A percentile compares a stretch with the other conserved stretches of the same genome.
phyloP scores from a whole-genome alignment of 2,888 invertebrate species.

The Reticulitermes lucifugus region DNA sequence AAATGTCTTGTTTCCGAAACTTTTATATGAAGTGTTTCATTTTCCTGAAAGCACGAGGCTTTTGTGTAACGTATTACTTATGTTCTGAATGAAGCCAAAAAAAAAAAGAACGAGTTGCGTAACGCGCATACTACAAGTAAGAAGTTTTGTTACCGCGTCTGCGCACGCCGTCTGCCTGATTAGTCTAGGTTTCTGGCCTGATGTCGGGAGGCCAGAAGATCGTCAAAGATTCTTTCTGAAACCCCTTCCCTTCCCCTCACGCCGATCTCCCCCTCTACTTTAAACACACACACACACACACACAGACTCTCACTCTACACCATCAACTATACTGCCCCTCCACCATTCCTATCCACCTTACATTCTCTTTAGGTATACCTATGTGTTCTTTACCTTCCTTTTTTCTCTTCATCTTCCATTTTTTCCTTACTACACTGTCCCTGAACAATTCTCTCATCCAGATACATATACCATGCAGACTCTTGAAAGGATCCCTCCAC shows the following conservation, averaged over 20 bases:
- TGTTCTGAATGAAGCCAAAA: not conserved
- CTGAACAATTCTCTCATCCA: conserved; percentile 14
- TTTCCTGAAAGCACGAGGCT: too few relatives aligned
- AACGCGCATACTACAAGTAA: not conserved
- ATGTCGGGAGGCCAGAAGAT: conserved; percentile 32
- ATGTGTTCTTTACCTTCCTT: conserved; percentile 8
- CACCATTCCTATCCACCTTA: conserved; percentile 5
- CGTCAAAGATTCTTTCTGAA: conserved; percentile 43
- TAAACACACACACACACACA: conserved; percentile 4
- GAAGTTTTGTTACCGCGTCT: conserved; percentile 5
- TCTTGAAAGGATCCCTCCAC: conserved; percentile 20
- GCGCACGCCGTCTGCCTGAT: conserved; percentile 31
- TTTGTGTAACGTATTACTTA: not conserved
- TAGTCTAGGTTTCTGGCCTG: conserved; percentile 36
- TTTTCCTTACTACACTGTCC: not conserved
- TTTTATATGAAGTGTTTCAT: too few relatives aligned
- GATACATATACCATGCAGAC: not conserved
- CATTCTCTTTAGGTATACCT: conserved; percentile 25
- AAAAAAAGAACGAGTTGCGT: not conserved
- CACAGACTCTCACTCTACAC: not conserved
- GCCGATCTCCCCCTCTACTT: conserved; percentile 8
- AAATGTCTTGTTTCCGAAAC: too few relatives aligned
- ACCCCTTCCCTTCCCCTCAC: conserved; percentile 26
- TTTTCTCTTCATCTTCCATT: conserved; percentile 13
- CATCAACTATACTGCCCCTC: conserved; percentile 20